Evolutionary conservation across 2,888 invertebrate species (phyloP).

Genomic region (Drymonia ruficornis): DNA sequence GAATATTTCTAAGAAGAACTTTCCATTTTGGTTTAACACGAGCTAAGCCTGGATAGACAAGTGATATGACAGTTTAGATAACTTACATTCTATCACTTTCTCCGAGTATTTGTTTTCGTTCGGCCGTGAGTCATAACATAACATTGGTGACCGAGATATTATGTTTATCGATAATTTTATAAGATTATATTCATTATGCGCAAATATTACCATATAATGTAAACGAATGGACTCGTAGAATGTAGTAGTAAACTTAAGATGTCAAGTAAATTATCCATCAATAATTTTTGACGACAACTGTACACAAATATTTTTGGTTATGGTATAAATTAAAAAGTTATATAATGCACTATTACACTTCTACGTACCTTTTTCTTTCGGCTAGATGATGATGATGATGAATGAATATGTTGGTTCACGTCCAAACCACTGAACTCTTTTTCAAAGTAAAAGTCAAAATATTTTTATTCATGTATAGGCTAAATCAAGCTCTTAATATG

Average conservation of each 20-base stretch:
- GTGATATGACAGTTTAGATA: constrained; percentile 17
- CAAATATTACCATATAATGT: constrained; percentile 21
- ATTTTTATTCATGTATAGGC: too few species aligned
- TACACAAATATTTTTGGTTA: too few species aligned
- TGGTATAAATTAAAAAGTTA: too few species aligned
- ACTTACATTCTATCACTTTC: constrained; percentile 18
- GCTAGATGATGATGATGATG: too few species aligned
- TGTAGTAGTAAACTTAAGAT: background rate
- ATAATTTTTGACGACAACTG: background rate
- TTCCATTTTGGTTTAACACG: constrained; percentile 17
- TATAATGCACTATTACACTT: too few species aligned
- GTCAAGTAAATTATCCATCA: background rate
- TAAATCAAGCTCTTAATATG: too few species aligned
- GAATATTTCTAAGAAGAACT: constrained; percentile 27
- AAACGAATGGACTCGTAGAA: background rate
- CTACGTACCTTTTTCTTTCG: too few species aligned
- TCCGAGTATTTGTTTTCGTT: constrained; percentile 13
- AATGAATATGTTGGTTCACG: too few species aligned
- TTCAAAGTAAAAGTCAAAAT: too few species aligned
- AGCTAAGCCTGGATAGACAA: background rate
- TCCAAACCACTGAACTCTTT: too few species aligned
- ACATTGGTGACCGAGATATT: constrained; percentile 10
- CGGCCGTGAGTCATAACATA: constrained; percentile 16
- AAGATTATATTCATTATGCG: constrained; percentile 20
- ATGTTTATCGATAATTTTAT: constrained; percentile 10